Evolutionary conservation across 2,888 invertebrate genomes (phyloP), one percentile per base, ranked within the genome.

Genomic region (Microctonus brassicae): DNA sequence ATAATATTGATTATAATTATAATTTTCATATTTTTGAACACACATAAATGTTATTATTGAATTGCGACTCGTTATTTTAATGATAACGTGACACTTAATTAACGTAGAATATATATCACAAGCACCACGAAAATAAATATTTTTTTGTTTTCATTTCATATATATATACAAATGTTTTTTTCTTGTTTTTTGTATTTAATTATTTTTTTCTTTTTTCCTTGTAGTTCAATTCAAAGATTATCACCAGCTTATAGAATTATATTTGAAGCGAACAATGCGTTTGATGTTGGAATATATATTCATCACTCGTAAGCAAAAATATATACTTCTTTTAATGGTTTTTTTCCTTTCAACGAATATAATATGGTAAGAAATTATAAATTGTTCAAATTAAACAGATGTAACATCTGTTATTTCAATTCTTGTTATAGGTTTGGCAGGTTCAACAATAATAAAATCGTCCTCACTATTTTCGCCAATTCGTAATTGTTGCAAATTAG

Each of bases 331-430:
- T 55, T 17, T 17, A n/a, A 9, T 11, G 55, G 36, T 4, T 47
- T 24, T 26, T 47, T 13, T 10, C 34, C 55, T 33, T 34, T 36
- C n/a, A 34, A 53, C 52, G 24, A 26, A n/a, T n/a, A n/a, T n/a
- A n/a, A n/a, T n/a, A n/a, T n/a, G n/a, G 26, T 63, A 64, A 63
- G 39, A 42, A 20, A 52, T 22, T 10, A 61, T 52, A 47, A 55
- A 29, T 57, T 36, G 24, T 71, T 72, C 47, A 57, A 69, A n/a
- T 76, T 86, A 90, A 81, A 90, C 90, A 36, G 89, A 84, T 60
- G 89, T 88, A 70, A 89, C 88, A 70, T 90, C 88, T 2, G 89
- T 89, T 29, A 89, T 89, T 80, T 90, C 89, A 75, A 90, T 89
- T 83, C 89, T 84, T 6, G 88, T 89, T 65, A 89, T 88, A 10